Conservation (phyloP, 2,797 vertebrate genomes). For the Gadopsis marmoratus region DNA sequence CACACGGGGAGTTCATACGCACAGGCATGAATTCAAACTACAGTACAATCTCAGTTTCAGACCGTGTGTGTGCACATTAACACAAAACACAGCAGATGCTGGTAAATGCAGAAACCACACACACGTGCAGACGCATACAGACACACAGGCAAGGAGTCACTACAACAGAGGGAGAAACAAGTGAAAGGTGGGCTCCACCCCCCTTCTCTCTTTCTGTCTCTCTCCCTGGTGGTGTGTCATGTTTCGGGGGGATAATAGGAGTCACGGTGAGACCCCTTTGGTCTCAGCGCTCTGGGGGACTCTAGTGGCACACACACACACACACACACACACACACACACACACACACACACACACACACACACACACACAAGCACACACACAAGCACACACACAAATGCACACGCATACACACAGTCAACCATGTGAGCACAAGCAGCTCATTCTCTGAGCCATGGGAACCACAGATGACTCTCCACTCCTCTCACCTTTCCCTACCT, state of each 20-base stretch:
- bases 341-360: conserved; percentile 46
- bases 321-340: conserved; percentile 31
- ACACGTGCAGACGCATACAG: conserved; percentile 38
- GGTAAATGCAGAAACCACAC: too few relatives aligned
- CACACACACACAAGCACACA: conserved; percentile 48
- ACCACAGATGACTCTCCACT: conserved; percentile 67
- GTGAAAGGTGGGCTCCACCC: conserved; percentile 42
- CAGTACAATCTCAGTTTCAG: conserved; percentile 47
- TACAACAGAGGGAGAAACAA: conserved; percentile 41
- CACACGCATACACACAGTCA: conserved; percentile 47
- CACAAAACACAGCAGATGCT: not conserved
- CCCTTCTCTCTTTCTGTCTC: conserved; percentile 43
- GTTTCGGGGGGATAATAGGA: conserved; percentile 83
- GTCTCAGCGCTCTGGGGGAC: conserved; percentile 80
- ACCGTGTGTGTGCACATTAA: conserved; percentile 40
- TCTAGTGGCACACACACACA: conserved; percentile 58
- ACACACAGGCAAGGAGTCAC: conserved; percentile 26
- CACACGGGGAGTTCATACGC: conserved; percentile 63
- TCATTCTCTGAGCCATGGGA: conserved; percentile 80
- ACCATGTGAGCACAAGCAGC: conserved; percentile 73
- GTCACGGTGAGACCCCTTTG: conserved; percentile 82
- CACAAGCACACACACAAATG: conserved; percentile 47
- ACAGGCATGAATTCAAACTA: conserved; percentile 52
- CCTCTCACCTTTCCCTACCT: conserved; percentile 69
- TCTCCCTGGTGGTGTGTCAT: conserved; percentile 81